A percentile compares a stretch with the other conserved stretches of the same genome.
Evolutionary conservation across 2,888 invertebrate species (phyloP).

Genomic region (Rotaria magnacalcarata): DNA sequence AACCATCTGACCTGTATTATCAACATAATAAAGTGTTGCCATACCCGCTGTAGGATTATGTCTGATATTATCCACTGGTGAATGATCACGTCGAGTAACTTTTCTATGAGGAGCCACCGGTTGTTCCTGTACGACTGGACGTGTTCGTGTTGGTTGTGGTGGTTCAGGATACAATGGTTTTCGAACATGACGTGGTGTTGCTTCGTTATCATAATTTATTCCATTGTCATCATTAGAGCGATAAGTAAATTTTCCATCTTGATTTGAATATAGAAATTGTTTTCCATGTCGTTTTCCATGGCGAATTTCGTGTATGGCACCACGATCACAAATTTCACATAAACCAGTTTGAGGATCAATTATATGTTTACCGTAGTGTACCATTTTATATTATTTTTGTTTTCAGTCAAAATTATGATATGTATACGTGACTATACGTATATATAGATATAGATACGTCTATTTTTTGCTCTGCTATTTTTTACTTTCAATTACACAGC

Average conservation of each 20-base stretch:
- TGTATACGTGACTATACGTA: background rate
- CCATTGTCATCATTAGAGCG: background rate
- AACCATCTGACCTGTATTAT: background rate
- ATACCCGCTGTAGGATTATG: background rate
- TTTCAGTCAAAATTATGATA: background rate
- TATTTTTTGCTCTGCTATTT: background rate
- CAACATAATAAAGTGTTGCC: background rate
- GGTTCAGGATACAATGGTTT: background rate
- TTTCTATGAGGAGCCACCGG: background rate
- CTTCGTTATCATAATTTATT: background rate
- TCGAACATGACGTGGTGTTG: background rate
- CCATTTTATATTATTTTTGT: background rate
- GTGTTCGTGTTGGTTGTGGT: background rate
- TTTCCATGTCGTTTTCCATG: background rate
- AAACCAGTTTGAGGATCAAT: conserved; percentile 6
- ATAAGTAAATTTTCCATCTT: background rate
- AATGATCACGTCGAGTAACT: background rate
- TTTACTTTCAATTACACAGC: background rate
- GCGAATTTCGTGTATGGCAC: background rate
- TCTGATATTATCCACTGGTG: background rate
- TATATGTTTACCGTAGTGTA: background rate
- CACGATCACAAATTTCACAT: conserved; percentile 16
- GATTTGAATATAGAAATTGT: background rate
- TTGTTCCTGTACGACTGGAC: background rate
- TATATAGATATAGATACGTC: background rate